phyloP scores from a whole-genome alignment of 2,888 invertebrate species.

The Clivina fossor region DNA sequence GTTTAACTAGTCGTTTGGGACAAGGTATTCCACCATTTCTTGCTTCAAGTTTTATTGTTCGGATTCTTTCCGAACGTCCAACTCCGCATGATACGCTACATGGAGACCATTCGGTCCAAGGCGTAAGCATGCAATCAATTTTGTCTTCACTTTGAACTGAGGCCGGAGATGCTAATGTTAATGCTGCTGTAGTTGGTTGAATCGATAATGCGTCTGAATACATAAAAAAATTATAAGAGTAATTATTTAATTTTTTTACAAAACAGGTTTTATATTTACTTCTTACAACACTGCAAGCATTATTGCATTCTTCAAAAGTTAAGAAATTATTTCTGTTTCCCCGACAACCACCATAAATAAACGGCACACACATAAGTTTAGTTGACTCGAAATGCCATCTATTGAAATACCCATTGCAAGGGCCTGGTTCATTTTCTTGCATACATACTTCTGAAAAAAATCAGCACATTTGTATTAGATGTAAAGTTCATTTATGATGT shows the following conservation, averaged over 20 bases:
- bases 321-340: constrained; percentile 93
- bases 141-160: constrained; percentile 42
- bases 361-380: constrained; percentile 79
- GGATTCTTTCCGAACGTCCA: constrained; percentile 67
- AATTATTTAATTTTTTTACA: too few relatives aligned
- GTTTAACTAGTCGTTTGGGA: constrained; percentile 61
- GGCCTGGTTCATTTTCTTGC: constrained; percentile 76
- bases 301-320: constrained; percentile 73
- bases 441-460: constrained; percentile 73
- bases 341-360: constrained; percentile 86
- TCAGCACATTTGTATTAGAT: too few relatives aligned
- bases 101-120: constrained; percentile 82
- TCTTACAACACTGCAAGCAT: constrained; percentile 66
- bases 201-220: too few relatives aligned
- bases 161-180: constrained; percentile 3
- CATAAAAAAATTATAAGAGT: too few relatives aligned
- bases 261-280: too few relatives aligned
- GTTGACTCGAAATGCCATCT: constrained; percentile 83
- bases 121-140: constrained; percentile 70
- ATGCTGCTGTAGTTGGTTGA: constrained; percentile 14
- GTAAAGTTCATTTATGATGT: neutral
- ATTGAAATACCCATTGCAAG: constrained; percentile 83
- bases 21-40: constrained; percentile 67
- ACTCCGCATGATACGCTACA: constrained; percentile 81
- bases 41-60: constrained; percentile 64